phyloP scores from a whole-genome alignment of 2,797 vertebrate genomes.

The Schizopygopsis pylzovi region DNA sequence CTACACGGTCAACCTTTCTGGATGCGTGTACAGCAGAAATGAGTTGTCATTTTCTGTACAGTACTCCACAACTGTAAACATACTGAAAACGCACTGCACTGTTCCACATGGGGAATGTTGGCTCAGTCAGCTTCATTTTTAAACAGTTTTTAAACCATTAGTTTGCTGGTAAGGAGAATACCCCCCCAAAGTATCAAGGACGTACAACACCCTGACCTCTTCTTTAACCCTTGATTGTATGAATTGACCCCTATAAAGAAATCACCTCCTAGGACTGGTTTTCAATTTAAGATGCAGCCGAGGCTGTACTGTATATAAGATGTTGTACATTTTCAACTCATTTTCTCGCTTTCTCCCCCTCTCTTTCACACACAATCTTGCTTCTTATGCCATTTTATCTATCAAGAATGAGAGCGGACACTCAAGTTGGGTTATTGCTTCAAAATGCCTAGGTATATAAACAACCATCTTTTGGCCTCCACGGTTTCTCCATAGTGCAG shows the following conservation, averaged over 20 bases:
- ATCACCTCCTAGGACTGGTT: constrained; percentile 99
- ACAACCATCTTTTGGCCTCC: constrained; percentile 74
- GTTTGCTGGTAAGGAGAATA: constrained; percentile 95
- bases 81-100: constrained; percentile 93
- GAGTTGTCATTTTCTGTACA: constrained; percentile 96
- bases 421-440: constrained; percentile 83
- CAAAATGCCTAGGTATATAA: constrained; percentile 71
- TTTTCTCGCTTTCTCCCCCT: constrained; percentile 65
- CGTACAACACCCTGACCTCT: constrained; percentile 99
- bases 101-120: constrained; percentile 88
- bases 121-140: constrained; percentile 91
- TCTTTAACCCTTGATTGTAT: constrained; percentile 99
- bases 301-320: constrained; percentile 99
- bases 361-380: constrained; percentile 81
- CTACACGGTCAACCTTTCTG: constrained; percentile 88
- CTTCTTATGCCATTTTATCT: constrained; percentile 80
- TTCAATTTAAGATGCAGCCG: constrained; percentile 97
- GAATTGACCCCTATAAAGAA: constrained; percentile 93
- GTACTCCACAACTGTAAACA: constrained; percentile 88
- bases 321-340: constrained; percentile 97
- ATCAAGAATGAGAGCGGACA: constrained; percentile 80
- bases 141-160: constrained; percentile 89
- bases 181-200: constrained; percentile 98
- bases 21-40: constrained; percentile 96
- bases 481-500: constrained; percentile 76